Base-by-base conservation (phyloP, 1,140 invertebrate genomes). In the Musca vetustissima region DNA sequence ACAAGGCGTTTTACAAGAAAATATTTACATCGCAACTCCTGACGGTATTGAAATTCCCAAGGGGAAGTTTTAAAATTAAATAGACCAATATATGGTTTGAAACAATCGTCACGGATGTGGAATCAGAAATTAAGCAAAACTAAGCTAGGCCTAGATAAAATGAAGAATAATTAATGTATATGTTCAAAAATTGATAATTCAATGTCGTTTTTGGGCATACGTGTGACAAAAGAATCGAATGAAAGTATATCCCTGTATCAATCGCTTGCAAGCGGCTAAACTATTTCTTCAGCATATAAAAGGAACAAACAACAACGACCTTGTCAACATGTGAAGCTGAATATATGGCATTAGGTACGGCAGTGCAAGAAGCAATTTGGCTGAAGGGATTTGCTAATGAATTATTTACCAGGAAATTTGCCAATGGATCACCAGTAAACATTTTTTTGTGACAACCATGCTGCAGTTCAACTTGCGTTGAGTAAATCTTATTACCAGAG, bases 21-120 rank as follows among this genome's bases (percentile, higher is more conserved):
- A 71, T 17, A 73, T 84, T 1, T 84, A 74, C 65, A 76, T 71
- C 71, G 36, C 77, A 14, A 59, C 75, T 32, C 83, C 83, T 4
- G 73, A 78, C 53, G 79, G 78, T 11, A 79, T 73, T 28, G 64
- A 73, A 36, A 25, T 21, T 15, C 52, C 43, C 1, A 55, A 64
- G 53, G 53, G 13, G 55, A 59, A 67, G 69, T 74, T 43, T 76
- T 70, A 17, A 72, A 24, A n/a, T 57, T 85, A 14, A 75, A 77
- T 4, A 80, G 77, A 70, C 75, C 73, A 22, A 19, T 84, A 2
- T 84, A 84, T 66, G 79, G 78, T 0, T 69, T 84, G 2, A 82
- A 83, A 72, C 81, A 84, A 71, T 73, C 83, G 50, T 73, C 79
- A n/a, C 72, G 76, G 21, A 73, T 70, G n/a, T 84, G 81, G 81